Evolutionary conservation across 1,140 invertebrate genomes (phyloP), one percentile per base, ranked within the genome.

Genomic region (Diorhabda sublineata): DNA sequence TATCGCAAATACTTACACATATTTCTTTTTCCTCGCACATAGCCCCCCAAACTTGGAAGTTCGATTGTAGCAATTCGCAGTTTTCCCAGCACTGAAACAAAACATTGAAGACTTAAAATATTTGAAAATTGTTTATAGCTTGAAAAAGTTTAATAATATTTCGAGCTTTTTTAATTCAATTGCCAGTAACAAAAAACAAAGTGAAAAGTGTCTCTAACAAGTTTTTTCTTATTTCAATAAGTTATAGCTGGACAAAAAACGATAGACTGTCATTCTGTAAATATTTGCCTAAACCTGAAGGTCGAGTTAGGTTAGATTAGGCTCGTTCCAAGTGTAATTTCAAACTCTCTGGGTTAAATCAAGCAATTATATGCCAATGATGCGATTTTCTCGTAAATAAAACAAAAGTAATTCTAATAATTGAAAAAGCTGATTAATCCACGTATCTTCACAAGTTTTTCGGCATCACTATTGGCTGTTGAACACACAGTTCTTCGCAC

Each of bases 51-150:
- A 88, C 85, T 82, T 89, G 86, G 82, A 87, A 91, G 80, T 90
- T 90, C 65, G 88, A 89, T 81, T 91, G 89, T 70, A 92, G 84
- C 61, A 87, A 81, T 79, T 91, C 89, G 84, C 91, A 92, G 78
- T 89, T 89, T 80, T 90, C 87, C 90, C 90, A 92, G 80, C 91
- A 92, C 90, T 92, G 87, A 67, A 89, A 91, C 81, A 85, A 85
- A 80, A 83, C 73, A 74, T 72, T 26, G 26, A 26, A 26, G 26
- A 26, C 26, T 26, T 26, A 26, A 26, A 26, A 26, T 26, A 26
- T 26, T 26, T 26, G 26, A 26, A 26, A 26, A 26, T 26, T 26
- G 26, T 26, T 26, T 26, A 26, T 26, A 26, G n/a, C 26, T 41
- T 60, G 58, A 60, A 2, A 8, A 8, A 60, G 8, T 8, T 26